These are phyloP conservation scores for Malurus alboscapulatus DNA, from an alignment of 2,113 vertebrate genomes.

Conservation along the genomic window DNA sequence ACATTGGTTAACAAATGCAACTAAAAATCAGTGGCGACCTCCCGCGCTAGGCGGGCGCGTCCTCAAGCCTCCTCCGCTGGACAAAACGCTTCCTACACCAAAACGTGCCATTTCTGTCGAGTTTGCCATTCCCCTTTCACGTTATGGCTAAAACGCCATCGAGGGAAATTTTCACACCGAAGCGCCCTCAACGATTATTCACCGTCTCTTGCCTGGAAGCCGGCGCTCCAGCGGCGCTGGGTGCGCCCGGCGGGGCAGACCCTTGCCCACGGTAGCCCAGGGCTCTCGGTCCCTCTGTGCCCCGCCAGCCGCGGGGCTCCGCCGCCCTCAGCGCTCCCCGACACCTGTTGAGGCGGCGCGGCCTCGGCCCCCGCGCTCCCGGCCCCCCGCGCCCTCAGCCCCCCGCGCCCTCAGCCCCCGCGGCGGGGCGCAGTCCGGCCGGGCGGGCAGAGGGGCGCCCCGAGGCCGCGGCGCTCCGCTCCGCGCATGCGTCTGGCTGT, in stretches of 20 bases:
- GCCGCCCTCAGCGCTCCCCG: neutral
- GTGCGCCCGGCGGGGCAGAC: fast-evolving
- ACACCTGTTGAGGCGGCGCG: neutral
- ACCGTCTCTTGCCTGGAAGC: no score
- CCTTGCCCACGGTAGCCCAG: neutral
- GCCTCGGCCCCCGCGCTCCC: neutral
- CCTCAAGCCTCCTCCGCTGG: neutral
- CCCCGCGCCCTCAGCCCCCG: neutral
- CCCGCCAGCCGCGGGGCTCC: neutral
- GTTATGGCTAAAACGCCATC: fast-evolving
- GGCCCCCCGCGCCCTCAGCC: no score
- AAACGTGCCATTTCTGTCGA: fast-evolving
- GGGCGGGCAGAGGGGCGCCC: neutral
- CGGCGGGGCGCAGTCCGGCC: no score
- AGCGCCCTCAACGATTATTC: fast-evolving
- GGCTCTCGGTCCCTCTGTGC: neutral
- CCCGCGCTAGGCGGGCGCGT: fast-evolving
- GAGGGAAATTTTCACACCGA: neutral
- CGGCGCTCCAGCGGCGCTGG: neutral
- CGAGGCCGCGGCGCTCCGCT: neutral
- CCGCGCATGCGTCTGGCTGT: slow-evolving; percentile 67
- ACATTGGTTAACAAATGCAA: neutral
- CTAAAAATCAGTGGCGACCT: fast-evolving
- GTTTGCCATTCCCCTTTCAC: no score
- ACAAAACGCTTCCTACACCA: fast-evolving